These are phyloP conservation scores for Agelas oroides DNA, from an alignment of 37 sponge, comb jelly and placozoan genomes.

Conservation along the genomic window DNA sequence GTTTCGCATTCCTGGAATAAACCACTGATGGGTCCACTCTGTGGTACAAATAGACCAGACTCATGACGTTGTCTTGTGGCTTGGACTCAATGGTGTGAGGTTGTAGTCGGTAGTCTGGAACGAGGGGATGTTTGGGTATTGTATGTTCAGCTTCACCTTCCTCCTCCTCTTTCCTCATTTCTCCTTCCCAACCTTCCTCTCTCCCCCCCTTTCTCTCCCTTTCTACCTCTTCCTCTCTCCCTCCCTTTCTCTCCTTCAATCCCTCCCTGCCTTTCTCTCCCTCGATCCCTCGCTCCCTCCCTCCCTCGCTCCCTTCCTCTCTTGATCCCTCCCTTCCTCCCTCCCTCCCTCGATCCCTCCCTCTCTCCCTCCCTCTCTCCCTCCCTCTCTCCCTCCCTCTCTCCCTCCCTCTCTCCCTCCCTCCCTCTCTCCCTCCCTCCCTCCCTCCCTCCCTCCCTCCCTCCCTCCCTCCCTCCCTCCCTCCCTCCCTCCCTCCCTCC, in stretches of 20 bases:
- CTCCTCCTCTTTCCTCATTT: too few species aligned
- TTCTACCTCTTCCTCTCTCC: neutral
- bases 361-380: neutral
- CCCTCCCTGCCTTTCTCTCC: neutral
- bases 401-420: neutral
- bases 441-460: conserved; percentile 4
- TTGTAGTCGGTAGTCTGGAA: too few species aligned
- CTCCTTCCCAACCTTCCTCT: neutral
- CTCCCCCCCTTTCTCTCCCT: neutral
- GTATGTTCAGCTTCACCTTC: too few species aligned
- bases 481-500: neutral
- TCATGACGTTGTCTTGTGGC: too few species aligned
- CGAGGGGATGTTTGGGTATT: too few species aligned
- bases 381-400: neutral
- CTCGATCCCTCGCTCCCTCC: neutral
- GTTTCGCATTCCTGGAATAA: too few species aligned
- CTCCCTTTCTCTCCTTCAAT: neutral
- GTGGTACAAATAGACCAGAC: too few species aligned
- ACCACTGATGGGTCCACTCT: too few species aligned
- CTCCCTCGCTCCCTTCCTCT: neutral
- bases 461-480: conserved; percentile 8
- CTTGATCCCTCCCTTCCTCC: neutral
- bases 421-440: neutral
- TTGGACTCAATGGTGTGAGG: too few species aligned
- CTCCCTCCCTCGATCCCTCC: conserved; percentile 2